phyloP scores from a whole-genome alignment of 30 jellyfish, hydroid and myxozoan species.

The Phacellophora camtschatica region DNA sequence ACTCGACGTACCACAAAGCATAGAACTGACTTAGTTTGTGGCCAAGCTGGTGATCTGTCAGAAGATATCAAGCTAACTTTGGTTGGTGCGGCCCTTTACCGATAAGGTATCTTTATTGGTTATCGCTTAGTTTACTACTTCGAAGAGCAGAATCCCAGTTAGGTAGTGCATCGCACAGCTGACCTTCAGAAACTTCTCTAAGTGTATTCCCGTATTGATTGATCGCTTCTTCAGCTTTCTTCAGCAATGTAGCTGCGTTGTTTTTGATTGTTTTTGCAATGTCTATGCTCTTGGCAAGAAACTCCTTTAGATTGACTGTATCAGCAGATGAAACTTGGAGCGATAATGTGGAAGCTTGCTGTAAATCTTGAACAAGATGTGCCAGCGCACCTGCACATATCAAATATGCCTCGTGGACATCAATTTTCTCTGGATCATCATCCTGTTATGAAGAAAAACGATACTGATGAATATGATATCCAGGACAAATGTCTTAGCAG shows the following conservation, averaged over 20 bases:
- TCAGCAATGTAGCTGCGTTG: not conserved
- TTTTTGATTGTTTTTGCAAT: not conserved
- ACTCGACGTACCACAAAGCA: not conserved
- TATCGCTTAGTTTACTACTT: not conserved
- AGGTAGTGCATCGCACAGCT: not conserved
- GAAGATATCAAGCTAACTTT: not conserved
- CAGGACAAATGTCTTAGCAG: not conserved
- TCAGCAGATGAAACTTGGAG: not conserved
- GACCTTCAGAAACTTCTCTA: not conserved
- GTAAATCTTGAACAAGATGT: not conserved
- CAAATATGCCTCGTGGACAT: not conserved
- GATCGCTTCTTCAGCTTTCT: not conserved
- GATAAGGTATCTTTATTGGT: not conserved
- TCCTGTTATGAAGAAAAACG: not conserved
- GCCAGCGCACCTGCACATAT: constrained; percentile 3
- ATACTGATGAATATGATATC: not conserved
- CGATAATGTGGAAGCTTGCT: not conserved
- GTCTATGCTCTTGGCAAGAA: constrained; percentile 2
- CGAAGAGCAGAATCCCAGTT: constrained; percentile 5
- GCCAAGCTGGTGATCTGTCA: not conserved
- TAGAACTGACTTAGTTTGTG: not conserved
- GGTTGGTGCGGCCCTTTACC: constrained; percentile 7
- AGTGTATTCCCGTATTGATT: not conserved
- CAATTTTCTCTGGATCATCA: not conserved
- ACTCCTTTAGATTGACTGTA: constrained; percentile 1